Base-by-base conservation (phyloP, 1,140 invertebrate species). In the Drosophila melanica region DNA sequence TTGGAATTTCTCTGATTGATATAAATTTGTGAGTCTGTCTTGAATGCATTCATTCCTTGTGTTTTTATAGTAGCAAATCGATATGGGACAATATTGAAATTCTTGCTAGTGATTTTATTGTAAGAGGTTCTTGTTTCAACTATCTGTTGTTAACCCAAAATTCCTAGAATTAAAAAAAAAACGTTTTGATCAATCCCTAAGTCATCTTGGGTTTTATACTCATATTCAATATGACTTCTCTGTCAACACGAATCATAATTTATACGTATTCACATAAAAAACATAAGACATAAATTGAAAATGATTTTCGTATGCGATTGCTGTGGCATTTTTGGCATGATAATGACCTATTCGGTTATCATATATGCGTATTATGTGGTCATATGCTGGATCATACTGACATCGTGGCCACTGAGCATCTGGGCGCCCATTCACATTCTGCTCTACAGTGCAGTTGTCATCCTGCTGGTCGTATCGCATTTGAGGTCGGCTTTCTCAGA, bases 301-400 rank as follows among this genome's bases (percentile, higher is more conserved):
- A 92, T 92, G 91, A 80, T 82, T 12, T 95, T 95, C 75, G 93
- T 97, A 54, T 94, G 93, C 74, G 97, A 98, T 94, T 96, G 96
- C 39, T 98, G 97, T 92, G 97, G 97, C 72, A 95, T 98, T 80
- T 94, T 96, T 67, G 98, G 97, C 92, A 94, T 98, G 67, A 92
- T 96, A 54, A 94, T 98, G 67, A 97, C 97, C 11, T 98, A 98
- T 91, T 81, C 94, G 20, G 96, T 96, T 30, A 94, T 98, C 39
- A 94, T 97, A 77, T 98, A 98, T 92, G 97, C 97, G 4, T 97
- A 98, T 93, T 98, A 98, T 93, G 97, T 97, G 48, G 95, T 98
- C 10, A 94, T 97, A 55, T 93, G 95, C 92, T 98, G 97, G 96
- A 95, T 98, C 71, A 94, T 98, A 70, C 92, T 97, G 30, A 96